Percentiles rank a stretch among this genome's conserved stretches.
These are phyloP conservation scores for Otis tarda DNA, from an alignment of 2,113 vertebrate species.

Conservation along the genomic window DNA sequence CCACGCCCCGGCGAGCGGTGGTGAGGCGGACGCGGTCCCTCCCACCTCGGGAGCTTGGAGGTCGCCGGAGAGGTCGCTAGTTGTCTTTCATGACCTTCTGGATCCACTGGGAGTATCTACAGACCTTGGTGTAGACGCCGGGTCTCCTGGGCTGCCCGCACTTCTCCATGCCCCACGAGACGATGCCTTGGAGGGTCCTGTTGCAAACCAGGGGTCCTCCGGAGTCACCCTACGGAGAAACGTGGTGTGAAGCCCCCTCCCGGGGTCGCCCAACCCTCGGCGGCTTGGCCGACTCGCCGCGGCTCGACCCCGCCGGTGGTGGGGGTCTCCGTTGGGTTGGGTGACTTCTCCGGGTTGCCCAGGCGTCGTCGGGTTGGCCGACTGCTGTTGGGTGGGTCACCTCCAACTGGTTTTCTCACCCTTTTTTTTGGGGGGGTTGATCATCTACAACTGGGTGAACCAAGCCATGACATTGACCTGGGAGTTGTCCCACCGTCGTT, in stretches of 20 bases:
- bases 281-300: background rate
- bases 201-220: constrained; percentile 6
- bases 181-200: background rate
- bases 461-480: accelerated
- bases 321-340: background rate
- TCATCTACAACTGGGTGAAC: too few species aligned
- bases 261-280: background rate
- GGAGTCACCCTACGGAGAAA: background rate
- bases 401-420: too few species aligned
- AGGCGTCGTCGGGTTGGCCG: too few species aligned
- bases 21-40: background rate
- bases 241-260: accelerated
- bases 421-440: background rate
- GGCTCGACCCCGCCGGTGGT: background rate
- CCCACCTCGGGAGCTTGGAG: background rate
- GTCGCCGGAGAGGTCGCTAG: accelerated
- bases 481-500: background rate
- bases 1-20: too few species aligned
- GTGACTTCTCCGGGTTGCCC: background rate
- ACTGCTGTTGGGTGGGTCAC: background rate
- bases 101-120: background rate
- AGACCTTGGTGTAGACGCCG: background rate
- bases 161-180: constrained; percentile 17
- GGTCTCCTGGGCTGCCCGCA: background rate
- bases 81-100: background rate